Evolutionary conservation across 2,797 vertebrate species (phyloP).

Genomic region (Rhyacichthys aspro): DNA sequence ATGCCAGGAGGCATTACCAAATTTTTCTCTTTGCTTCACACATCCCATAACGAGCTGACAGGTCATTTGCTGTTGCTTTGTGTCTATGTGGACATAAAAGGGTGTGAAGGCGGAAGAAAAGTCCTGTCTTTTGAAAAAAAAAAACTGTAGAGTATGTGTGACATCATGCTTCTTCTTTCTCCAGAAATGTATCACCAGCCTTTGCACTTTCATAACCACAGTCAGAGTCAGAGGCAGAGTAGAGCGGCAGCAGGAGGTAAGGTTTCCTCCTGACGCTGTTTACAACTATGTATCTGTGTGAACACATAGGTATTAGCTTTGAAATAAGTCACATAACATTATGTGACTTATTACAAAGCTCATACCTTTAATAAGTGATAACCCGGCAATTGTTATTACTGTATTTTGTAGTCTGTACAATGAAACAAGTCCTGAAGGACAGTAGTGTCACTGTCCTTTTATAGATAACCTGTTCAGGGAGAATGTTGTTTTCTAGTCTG

Average conservation of each 20-base stretch:
- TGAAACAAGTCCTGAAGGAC: too few relatives aligned
- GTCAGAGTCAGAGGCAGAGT: conserved; percentile 1
- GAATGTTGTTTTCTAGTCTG: too few relatives aligned
- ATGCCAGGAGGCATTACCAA: too few relatives aligned
- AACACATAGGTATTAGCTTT: too few relatives aligned
- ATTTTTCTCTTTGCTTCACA: too few relatives aligned
- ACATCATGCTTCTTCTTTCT: conserved; percentile 51
- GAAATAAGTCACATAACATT: too few relatives aligned
- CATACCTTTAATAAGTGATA: background rate
- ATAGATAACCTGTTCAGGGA: too few relatives aligned
- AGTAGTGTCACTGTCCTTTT: too few relatives aligned
- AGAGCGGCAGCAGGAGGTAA: conserved; percentile 40
- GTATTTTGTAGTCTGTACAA: too few relatives aligned
- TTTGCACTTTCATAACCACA: background rate
- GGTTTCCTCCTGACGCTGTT: background rate
- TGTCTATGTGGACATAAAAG: background rate
- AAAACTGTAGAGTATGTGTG: conserved; percentile 25
- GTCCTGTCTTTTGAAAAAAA: conserved; percentile 28
- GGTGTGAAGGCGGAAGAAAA: conserved; percentile 12
- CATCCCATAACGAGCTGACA: too few relatives aligned
- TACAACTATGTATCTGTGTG: background rate
- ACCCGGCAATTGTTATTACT: too few relatives aligned
- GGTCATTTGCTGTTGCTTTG: background rate
- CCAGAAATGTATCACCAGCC: conserved; percentile 29
- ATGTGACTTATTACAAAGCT: background rate